A percentile compares a stretch with the other conserved stretches of the same genome.
phyloP scores from a whole-genome alignment of 2,797 vertebrate genomes.

The Aratinga solstitialis region DNA sequence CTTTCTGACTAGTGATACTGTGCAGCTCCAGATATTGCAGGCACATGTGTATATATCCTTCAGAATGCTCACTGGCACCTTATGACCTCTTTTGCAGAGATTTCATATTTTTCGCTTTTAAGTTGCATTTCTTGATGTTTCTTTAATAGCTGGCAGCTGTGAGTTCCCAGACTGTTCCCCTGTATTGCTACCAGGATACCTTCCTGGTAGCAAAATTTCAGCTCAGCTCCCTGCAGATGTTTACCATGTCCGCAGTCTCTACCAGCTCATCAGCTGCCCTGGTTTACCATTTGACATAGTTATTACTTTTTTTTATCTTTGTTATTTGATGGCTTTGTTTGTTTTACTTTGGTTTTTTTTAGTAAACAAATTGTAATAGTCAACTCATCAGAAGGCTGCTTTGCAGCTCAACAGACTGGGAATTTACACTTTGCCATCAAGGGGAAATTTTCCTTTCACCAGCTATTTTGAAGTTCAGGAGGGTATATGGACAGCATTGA shows the following conservation, averaged over 20 bases:
- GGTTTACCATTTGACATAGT: background rate
- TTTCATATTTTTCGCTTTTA: background rate
- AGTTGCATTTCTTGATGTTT: background rate
- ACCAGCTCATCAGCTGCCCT: background rate
- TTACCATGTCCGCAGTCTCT: background rate
- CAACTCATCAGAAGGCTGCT: background rate
- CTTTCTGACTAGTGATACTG: background rate
- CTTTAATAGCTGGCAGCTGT: background rate
- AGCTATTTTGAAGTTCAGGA: background rate
- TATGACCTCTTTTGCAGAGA: background rate
- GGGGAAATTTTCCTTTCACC: background rate
- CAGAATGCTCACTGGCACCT: background rate
- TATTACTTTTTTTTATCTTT: background rate
- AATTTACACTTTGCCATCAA: background rate
- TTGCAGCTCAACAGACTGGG: background rate
- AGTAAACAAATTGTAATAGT: background rate
- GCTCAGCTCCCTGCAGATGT: background rate
- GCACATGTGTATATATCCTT: background rate
- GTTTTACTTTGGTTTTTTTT: background rate
- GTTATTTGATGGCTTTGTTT: background rate
- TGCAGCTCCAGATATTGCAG: background rate
- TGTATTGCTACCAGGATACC: background rate
- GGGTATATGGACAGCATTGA: background rate
- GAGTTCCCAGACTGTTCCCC: background rate
- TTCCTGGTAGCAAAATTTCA: background rate